Conservation (phyloP, 1,140 invertebrate species). For the Tetragonula clypearis region DNA sequence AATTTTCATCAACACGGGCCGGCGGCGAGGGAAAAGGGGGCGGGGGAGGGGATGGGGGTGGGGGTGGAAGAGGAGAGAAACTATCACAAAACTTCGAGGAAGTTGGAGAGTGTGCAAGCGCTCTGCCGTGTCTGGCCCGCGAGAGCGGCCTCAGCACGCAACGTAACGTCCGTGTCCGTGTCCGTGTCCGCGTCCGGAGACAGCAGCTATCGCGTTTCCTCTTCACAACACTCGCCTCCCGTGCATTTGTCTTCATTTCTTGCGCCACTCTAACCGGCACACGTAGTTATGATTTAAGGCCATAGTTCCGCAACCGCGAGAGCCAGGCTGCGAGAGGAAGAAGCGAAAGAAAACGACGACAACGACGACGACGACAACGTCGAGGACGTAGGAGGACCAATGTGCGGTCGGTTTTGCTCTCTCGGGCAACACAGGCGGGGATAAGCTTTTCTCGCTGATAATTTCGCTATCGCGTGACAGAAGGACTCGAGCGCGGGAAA, state of each 20-base stretch:
- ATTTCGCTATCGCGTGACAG: slow-evolving; percentile 62
- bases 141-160: slow-evolving; percentile 15
- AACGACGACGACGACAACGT: slow-evolving; percentile 11
- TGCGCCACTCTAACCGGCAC: slow-evolving; percentile 68
- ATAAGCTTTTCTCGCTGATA: slow-evolving; percentile 26
- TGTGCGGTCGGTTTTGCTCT: background rate
- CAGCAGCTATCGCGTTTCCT: slow-evolving; percentile 75
- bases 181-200: slow-evolving; percentile 46
- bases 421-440: background rate
- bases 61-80: background rate
- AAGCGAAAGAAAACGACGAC: slow-evolving; percentile 12
- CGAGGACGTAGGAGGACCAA: background rate
- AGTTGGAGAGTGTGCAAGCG: slow-evolving; percentile 36
- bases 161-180: slow-evolving; percentile 39
- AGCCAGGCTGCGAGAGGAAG: slow-evolving; percentile 2
- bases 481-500: slow-evolving; percentile 9
- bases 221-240: slow-evolving; percentile 71
- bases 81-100: background rate
- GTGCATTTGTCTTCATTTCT: slow-evolving; percentile 78
- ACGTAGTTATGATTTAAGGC: slow-evolving; percentile 75
- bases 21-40: too few relatives aligned
- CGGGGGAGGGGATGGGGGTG: too few relatives aligned
- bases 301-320: slow-evolving; percentile 53
- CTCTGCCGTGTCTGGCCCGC: slow-evolving; percentile 12
- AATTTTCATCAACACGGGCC: slow-evolving; percentile 62